phyloP scores from a whole-genome alignment of 2,888 invertebrate species.

The Pheosia gnoma region DNA sequence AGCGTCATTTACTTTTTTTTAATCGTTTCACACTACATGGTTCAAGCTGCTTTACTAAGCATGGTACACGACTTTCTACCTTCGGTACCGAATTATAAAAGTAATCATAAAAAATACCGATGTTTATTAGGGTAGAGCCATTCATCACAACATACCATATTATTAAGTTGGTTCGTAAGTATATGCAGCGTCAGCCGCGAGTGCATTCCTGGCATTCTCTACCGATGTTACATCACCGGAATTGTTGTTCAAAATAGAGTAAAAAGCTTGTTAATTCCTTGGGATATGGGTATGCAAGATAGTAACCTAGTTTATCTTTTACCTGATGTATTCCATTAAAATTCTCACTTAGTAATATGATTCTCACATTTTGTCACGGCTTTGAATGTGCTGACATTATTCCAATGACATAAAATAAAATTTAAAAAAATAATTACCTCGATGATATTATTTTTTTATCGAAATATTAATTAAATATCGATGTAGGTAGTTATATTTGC shows the following conservation, averaged over 20 bases:
- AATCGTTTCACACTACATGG: neutral
- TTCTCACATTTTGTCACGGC: too few species aligned
- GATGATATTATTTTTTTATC: too few species aligned
- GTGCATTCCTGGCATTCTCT: conserved; percentile 18
- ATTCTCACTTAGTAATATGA: too few species aligned
- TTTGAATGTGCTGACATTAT: too few species aligned
- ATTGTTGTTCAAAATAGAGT: conserved; percentile 10
- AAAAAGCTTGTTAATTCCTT: conserved; percentile 5
- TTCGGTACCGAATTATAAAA: neutral
- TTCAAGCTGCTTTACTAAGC: neutral
- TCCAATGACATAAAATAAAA: too few species aligned
- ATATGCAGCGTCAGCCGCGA: neutral
- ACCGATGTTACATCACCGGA: conserved; percentile 9
- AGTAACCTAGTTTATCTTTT: neutral
- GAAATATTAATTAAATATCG: too few species aligned
- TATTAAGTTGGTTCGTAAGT: neutral
- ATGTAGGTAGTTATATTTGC: too few species aligned
- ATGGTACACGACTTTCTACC: neutral
- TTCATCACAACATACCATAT: conserved; percentile 23
- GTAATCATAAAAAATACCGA: conserved; percentile 1
- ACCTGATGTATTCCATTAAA: neutral
- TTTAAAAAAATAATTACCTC: too few species aligned
- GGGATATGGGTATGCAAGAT: neutral
- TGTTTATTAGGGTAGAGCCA: conserved; percentile 16
- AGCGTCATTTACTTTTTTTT: neutral